Percentiles rank a stretch among this genome's conserved stretches.
phyloP scores from a whole-genome alignment of 2,888 invertebrate genomes.

The Mesochorus sp. region DNA sequence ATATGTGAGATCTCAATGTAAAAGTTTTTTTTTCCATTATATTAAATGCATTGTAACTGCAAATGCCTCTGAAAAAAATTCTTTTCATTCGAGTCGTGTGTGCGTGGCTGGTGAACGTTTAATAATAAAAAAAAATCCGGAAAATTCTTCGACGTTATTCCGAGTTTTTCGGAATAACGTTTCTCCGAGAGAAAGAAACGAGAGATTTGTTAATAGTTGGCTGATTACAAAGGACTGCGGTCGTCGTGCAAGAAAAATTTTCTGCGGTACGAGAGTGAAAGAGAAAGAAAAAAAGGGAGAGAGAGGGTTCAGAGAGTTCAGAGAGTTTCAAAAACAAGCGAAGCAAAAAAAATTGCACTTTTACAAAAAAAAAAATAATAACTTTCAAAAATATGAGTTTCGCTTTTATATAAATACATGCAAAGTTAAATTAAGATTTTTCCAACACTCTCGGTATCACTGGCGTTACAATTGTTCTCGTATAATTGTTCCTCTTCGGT shows the following conservation, averaged over 20 bases:
- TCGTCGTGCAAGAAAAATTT: slow-evolving; percentile 26
- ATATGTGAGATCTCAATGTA: too few species aligned
- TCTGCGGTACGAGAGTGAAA: not conserved
- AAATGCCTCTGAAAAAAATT: too few species aligned
- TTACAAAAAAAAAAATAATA: too few species aligned
- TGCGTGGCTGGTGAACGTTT: too few species aligned
- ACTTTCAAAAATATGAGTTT: slow-evolving; percentile 49
- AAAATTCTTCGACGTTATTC: slow-evolving; percentile 10
- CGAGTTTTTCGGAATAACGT: too few species aligned
- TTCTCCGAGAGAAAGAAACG: slow-evolving; percentile 13
- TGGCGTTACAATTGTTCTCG: slow-evolving; percentile 22
- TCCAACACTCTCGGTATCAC: slow-evolving; percentile 14
- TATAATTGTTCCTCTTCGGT: not conserved
- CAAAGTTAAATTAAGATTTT: slow-evolving; percentile 43
- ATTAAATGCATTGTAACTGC: too few species aligned
- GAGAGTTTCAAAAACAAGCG: slow-evolving; percentile 40
- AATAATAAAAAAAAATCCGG: too few species aligned
- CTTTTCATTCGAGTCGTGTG: too few species aligned
- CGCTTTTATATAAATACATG: slow-evolving; percentile 31
- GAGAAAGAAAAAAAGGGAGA: not conserved
- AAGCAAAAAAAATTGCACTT: too few species aligned
- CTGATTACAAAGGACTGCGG: slow-evolving; percentile 37
- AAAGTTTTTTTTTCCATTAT: too few species aligned
- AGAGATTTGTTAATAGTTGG: slow-evolving; percentile 14
- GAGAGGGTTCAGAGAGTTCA: not conserved